These are phyloP conservation scores for Ferrisia virgata DNA, from an alignment of 2,888 invertebrate genomes.

Conservation along the genomic window DNA sequence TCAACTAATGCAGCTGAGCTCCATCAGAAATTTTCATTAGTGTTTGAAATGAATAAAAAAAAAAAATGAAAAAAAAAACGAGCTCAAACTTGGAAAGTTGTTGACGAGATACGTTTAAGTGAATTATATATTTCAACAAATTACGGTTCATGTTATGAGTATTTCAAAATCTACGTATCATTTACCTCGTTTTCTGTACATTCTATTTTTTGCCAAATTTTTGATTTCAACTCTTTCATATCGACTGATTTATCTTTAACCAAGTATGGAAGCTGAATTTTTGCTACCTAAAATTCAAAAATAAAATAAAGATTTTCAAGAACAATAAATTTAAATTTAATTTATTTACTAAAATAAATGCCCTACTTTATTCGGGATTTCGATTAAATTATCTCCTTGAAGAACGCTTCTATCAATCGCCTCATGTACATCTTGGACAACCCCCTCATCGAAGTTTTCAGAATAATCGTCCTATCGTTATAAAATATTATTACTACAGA, in stretches of 20 bases:
- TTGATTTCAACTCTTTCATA: slow-evolving; percentile 35
- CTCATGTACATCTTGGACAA: slow-evolving; percentile 25
- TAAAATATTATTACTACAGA: background rate
- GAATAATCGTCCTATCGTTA: slow-evolving; percentile 23
- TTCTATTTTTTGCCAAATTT: slow-evolving; percentile 29
- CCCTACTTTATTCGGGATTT: slow-evolving; percentile 44
- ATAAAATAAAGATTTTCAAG: background rate
- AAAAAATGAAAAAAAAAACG: no score
- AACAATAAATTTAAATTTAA: no score
- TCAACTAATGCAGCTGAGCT: no score
- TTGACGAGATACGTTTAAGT: no score
- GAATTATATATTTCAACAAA: no score
- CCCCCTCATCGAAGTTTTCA: background rate
- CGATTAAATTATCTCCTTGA: slow-evolving; percentile 41
- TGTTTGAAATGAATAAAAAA: no score
- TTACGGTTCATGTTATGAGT: no score
- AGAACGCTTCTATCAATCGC: slow-evolving; percentile 24
- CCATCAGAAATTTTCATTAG: no score
- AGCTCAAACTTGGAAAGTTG: no score
- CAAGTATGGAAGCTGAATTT: slow-evolving; percentile 12
- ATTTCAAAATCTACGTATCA: no score
- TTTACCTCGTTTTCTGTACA: background rate
- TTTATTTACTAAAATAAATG: no score
- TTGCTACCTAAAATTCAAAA: slow-evolving; percentile 8
- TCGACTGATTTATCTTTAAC: slow-evolving; percentile 39